phyloP scores from a whole-genome alignment of 1,140 invertebrate genomes.

The Holcopasites calliopsidis region DNA sequence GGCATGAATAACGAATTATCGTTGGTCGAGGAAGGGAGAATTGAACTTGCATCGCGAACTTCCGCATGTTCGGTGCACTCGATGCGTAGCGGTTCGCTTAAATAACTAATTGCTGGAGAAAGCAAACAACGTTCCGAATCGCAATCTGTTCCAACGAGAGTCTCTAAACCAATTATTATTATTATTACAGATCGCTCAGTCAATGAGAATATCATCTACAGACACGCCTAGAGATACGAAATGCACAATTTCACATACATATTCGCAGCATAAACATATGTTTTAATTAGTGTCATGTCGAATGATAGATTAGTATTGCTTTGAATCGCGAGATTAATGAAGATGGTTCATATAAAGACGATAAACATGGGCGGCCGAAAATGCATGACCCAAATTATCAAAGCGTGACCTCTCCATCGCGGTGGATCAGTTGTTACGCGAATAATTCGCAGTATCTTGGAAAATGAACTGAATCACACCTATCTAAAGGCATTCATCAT shows the following conservation, averaged over 20 bases:
- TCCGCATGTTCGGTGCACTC: conserved; percentile 19
- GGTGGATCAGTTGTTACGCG: conserved; percentile 15
- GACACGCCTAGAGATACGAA: too few species aligned
- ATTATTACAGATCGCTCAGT: too few species aligned
- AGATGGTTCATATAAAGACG: conserved; percentile 27
- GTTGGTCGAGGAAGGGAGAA: not conserved
- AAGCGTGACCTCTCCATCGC: conserved; percentile 34
- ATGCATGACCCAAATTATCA: conserved; percentile 57
- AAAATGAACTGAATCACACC: conserved; percentile 32
- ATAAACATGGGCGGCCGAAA: conserved; percentile 45
- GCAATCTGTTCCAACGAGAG: too few species aligned
- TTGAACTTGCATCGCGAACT: not conserved
- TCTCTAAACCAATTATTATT: too few species aligned
- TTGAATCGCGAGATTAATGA: conserved; percentile 6
- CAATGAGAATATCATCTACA: too few species aligned
- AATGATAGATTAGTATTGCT: not conserved
- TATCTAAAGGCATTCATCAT: too few species aligned
- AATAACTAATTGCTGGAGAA: conserved; percentile 20
- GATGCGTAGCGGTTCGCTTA: conserved; percentile 12
- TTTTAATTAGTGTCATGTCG: too few species aligned
- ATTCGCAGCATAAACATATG: too few species aligned
- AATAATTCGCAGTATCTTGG: conserved; percentile 17
- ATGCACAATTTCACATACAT: too few species aligned
- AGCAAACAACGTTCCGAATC: too few species aligned
- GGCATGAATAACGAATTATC: conserved; percentile 47